Conservation (phyloP, 23 tunicate species). For the Styela clava region DNA sequence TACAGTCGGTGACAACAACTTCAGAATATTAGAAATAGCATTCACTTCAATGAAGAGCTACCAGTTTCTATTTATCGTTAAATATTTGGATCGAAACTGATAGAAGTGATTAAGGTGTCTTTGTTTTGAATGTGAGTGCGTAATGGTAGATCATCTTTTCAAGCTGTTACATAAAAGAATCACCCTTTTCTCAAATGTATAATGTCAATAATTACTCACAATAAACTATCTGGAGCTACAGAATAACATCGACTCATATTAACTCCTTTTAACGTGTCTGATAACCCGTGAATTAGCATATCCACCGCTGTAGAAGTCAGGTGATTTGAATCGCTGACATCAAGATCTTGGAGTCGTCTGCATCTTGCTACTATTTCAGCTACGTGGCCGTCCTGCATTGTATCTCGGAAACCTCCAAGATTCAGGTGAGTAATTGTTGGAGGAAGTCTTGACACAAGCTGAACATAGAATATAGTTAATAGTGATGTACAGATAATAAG, state of each 20-base stretch:
- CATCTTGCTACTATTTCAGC: slow-evolving; percentile 51
- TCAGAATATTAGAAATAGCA: too few species aligned
- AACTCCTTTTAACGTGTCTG: slow-evolving; percentile 39
- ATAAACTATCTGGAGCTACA: slow-evolving; percentile 61
- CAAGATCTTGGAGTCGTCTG: slow-evolving; percentile 45
- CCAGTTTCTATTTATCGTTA: too few species aligned
- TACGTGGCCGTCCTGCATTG: slow-evolving; percentile 64
- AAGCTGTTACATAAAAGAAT: too few species aligned
- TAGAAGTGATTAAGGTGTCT: too few species aligned
- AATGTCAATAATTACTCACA: slow-evolving; percentile 86
- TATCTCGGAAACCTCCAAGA: slow-evolving; percentile 78
- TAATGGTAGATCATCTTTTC: too few species aligned
- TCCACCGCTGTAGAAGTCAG: slow-evolving; percentile 48
- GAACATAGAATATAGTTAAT: too few species aligned
- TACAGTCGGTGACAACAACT: too few species aligned
- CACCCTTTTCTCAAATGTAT: too few species aligned
- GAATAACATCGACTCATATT: slow-evolving; percentile 85
- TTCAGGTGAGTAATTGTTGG: slow-evolving; percentile 42
- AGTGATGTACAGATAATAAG: too few species aligned
- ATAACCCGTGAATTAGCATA: slow-evolving; percentile 30
- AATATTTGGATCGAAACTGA: too few species aligned
- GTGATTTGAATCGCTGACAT: slow-evolving; percentile 80
- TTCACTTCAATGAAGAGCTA: too few species aligned
- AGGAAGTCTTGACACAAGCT: slow-evolving; percentile 66
- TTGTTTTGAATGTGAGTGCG: too few species aligned